Evolutionary conservation across 2,888 invertebrate genomes (phyloP), one percentile per base, ranked within the genome.

Genomic region (Pantelozetes paolii): DNA sequence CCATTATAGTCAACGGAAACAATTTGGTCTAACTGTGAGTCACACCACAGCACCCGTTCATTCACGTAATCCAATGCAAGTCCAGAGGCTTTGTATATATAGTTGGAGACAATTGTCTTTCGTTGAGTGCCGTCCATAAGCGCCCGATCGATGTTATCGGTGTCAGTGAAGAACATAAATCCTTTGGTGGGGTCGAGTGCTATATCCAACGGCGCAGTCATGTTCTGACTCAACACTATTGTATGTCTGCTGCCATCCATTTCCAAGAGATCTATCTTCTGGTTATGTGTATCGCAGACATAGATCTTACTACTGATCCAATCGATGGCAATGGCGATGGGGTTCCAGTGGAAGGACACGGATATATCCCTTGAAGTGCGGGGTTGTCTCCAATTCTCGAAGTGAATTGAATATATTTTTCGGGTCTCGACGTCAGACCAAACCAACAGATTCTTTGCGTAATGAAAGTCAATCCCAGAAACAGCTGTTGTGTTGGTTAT

Each of bases 261-360:
- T 82, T 94, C 94, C 81, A 95, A 92, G 0, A 98, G 90, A 81
- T 96, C 96, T 74, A 99, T 89, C 84, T 93, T 94, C 82, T 94
- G 92, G 0, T 94, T 94, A 28, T 94, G 86, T 26, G 90, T 88
- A 82, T 98, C 97, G 0, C 93, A 93, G 26, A 96, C 92, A 83
- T 97, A 98, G 11, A 99, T 86, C 82, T 96, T 97, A 82, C 94
- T 91, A 0, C 94, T 94, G 59, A 98, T 89, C 94, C 97, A 99
- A 84, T 98, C 98, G 20, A 97, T 90, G 11, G 98, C 96, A 71
- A 98, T 82, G 0, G 94, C 90, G 0, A 92, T 90, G 0, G 94
- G 94, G 0, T 91, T 87, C 93, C 94, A 94, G 0, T 91, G 90
- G 0, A 91, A 92, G 0, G 92, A 88, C 40, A 91, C 84, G 0